These are phyloP conservation scores for Rhamphomyia laevipes DNA, from an alignment of 2,888 invertebrate genomes.

Conservation along the genomic window DNA sequence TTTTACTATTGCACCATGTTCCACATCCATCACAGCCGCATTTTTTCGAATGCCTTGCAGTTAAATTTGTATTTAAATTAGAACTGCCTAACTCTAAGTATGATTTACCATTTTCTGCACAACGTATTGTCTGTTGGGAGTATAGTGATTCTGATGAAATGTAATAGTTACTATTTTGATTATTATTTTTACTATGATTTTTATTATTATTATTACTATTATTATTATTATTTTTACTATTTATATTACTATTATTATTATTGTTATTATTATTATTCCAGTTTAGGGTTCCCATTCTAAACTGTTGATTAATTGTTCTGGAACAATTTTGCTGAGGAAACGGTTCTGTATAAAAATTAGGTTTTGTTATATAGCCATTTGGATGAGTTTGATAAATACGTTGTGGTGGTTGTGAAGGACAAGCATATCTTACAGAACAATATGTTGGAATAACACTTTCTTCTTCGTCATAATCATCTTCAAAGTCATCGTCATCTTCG, in stretches of 20 bases:
- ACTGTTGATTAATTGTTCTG: constrained; percentile 39
- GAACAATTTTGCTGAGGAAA: constrained; percentile 38
- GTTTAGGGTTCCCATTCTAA: constrained; percentile 20
- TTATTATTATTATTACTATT: constrained; percentile 23
- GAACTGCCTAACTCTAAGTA: constrained; percentile 75
- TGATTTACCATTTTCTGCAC: constrained; percentile 82
- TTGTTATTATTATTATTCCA: constrained; percentile 27
- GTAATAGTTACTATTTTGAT: not conserved
- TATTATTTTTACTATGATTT: constrained; percentile 25
- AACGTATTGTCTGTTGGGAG: constrained; percentile 70
- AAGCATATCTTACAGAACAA: constrained; percentile 24
- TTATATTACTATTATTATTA: constrained; percentile 15
- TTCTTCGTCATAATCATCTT: constrained; percentile 38
- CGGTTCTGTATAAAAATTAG: constrained; percentile 37
- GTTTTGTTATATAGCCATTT: constrained; percentile 26
- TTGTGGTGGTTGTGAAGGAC: constrained; percentile 7
- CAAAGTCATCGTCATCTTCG: constrained; percentile 37
- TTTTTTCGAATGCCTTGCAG: constrained; percentile 27
- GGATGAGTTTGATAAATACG: not conserved
- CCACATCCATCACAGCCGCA: constrained; percentile 61
- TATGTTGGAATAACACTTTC: constrained; percentile 37
- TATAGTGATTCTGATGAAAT: not conserved
- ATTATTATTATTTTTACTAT: constrained; percentile 18
- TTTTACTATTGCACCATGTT: constrained; percentile 66
- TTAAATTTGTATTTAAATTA: constrained; percentile 26